Base-by-base conservation (phyloP, 2,797 vertebrate species). In the Sternarchorhynchus goeldii region DNA sequence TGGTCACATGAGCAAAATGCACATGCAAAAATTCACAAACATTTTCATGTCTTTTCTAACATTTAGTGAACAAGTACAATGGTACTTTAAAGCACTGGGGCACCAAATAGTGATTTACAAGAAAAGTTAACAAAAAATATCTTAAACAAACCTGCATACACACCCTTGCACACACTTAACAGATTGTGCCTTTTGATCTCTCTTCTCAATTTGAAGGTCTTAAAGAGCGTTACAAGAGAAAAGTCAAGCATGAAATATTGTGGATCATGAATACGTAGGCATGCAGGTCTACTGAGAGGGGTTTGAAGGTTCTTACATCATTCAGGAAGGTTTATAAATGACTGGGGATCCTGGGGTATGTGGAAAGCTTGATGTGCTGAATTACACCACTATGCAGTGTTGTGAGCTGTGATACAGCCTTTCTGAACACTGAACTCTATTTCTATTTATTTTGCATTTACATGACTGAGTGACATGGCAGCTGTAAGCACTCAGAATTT, bases 361-460 rank as follows among this genome's bases (percentile, higher is more conserved):
- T 17, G 5, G 31, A 53, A 70, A 34, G 10, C 55, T 16, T 14
- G 36, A 58, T 17, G 50, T 70, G 68, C 12, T 14, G 53, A 36
- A 56, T 36, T 5, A 71, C 53, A 39, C 17, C 20, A 31, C 29
- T 5, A 20, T 72, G 25, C 36, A 39, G 31, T 72, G 55, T 36
- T 58, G 5, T 20, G 55, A 55, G 31, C 45, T 20, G 34, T 34
- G 69, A 58, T 31, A 36, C 68, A 56, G 69, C 31, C 57, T 10
- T 39, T 58, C 10, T 57, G 12, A 58, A 72, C 20, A 18, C 55
- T 72, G 53, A 58, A 72, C 57, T 58, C 18, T 57, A 58, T 58
- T 70, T 69, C 17, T 17, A 41, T 69, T 29, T 36, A 36, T 36
- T 53, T 69, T 69, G 67, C 45, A 55, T 69, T 57, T 56, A 69